phyloP scores from a whole-genome alignment of 2,797 vertebrate genomes.

The Liasis olivaceus region DNA sequence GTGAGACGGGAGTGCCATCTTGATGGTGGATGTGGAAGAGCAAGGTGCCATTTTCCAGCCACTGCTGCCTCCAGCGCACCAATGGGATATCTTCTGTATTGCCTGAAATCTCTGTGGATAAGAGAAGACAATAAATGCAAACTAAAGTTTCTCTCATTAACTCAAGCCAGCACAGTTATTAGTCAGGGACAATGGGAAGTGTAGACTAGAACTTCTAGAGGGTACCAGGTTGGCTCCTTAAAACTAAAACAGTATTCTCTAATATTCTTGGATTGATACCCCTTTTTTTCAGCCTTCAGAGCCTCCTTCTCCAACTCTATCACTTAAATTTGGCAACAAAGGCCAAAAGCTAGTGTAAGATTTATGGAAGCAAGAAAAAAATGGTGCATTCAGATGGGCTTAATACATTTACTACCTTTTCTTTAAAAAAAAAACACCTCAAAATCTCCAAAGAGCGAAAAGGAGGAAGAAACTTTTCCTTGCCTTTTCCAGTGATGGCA shows the following conservation, averaged over 20 bases:
- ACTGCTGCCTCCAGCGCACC: conserved; percentile 98
- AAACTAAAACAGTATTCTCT: not conserved
- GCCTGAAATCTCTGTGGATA: conserved; percentile 90
- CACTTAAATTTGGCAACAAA: not conserved
- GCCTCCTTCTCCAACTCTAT: not conserved
- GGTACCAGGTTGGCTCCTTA: not conserved
- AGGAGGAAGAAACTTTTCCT: not conserved
- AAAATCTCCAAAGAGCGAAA: not conserved
- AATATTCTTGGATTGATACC: not conserved
- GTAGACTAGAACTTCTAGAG: not conserved
- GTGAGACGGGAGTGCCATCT: conserved; percentile 86
- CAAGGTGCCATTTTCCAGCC: conserved; percentile 96
- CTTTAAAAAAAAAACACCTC: not conserved
- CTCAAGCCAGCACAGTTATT: not conserved
- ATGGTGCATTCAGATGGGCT: not conserved
- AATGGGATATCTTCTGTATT: conserved; percentile 96
- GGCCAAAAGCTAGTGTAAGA: not conserved
- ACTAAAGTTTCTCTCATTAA: not conserved
- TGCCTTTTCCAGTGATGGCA: not conserved
- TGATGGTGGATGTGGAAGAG: conserved; percentile 99
- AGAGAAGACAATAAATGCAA: not conserved
- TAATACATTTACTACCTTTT: not conserved
- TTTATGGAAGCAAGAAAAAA: not conserved
- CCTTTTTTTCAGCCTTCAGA: not conserved
- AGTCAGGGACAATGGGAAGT: not conserved